Evolutionary conservation across 2,113 vertebrate genomes (phyloP).

Genomic region (Brevimyrus niger): DNA sequence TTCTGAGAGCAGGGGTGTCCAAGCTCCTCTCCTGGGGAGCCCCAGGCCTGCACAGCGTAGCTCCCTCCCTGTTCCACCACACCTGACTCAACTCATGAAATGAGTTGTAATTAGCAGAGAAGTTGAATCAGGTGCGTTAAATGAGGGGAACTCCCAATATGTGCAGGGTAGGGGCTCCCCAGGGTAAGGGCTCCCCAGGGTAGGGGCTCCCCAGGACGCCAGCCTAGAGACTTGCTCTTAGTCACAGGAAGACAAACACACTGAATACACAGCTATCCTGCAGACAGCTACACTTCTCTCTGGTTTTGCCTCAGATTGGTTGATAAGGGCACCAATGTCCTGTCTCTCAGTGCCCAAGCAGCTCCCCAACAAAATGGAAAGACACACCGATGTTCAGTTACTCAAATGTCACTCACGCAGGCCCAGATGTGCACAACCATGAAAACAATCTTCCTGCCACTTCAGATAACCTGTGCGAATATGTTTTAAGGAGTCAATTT

Average conservation of each 20-base stretch:
- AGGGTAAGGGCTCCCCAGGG: too few species aligned
- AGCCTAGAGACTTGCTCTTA: background rate
- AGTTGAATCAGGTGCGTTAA: too few species aligned
- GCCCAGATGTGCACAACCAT: background rate
- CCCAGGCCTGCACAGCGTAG: too few species aligned
- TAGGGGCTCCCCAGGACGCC: background rate
- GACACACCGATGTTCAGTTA: background rate
- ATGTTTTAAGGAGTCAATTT: background rate
- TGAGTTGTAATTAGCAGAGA: too few species aligned
- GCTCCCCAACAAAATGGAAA: background rate
- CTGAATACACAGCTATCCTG: background rate
- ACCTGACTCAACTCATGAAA: too few species aligned
- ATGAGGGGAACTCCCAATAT: too few species aligned
- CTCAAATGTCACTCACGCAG: background rate
- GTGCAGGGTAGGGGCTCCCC: too few species aligned
- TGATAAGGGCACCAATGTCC: background rate
- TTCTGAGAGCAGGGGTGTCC: background rate
- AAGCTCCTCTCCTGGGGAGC: too few species aligned
- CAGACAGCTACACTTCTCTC: background rate
- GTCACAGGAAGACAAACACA: background rate
- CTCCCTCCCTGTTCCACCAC: too few species aligned
- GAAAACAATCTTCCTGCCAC: background rate
- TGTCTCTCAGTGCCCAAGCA: background rate
- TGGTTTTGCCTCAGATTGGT: background rate
- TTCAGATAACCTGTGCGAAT: background rate